phyloP scores from a whole-genome alignment of 2,888 invertebrate genomes.

The Lobophora halterata region DNA sequence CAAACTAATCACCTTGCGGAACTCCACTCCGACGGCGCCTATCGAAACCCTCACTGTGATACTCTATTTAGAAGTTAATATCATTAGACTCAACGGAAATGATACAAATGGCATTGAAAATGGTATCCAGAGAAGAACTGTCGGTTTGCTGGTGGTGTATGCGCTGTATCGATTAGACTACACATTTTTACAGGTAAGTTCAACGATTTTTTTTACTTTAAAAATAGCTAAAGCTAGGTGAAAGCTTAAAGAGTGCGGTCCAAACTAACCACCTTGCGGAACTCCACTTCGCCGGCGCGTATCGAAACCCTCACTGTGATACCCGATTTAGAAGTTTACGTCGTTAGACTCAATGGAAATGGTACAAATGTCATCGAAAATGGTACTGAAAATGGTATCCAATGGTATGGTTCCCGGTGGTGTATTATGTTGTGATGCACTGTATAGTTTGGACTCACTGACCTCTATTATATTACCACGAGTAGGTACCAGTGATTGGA shows the following conservation, averaged over 20 bases:
- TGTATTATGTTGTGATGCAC: constrained; percentile 82
- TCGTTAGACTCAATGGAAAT: constrained; percentile 6
- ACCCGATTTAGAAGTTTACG: constrained; percentile 34
- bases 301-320: constrained; percentile 43
- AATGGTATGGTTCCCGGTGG: constrained; percentile 65
- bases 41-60: constrained; percentile 43
- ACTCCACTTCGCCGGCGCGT: constrained; percentile 29
- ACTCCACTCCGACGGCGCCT: constrained; percentile 29
- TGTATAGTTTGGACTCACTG: constrained; percentile 84
- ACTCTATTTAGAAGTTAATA: constrained; percentile 33
- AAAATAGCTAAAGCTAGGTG: constrained; percentile 45
- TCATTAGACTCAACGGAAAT: constrained; percentile 6
- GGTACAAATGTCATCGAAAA: constrained; percentile 14
- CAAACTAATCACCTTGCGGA: constrained; percentile 46
- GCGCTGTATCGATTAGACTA: constrained; percentile 83
- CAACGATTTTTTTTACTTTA: constrained; percentile 2
- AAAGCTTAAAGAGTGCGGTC: constrained; percentile 65
- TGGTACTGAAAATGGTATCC: constrained; percentile 24
- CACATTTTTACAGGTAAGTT: constrained; percentile 83
- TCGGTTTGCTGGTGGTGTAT: constrained; percentile 76
- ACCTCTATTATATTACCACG: too few species aligned
- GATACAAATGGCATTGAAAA: constrained; percentile 14
- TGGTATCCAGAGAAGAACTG: constrained; percentile 25
- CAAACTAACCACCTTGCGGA: constrained; percentile 46
- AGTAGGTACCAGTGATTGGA: too few species aligned